Evolutionary conservation across 2,888 invertebrate species (phyloP), one percentile per base, ranked within the genome.

Genomic region (Clepsis dumicolana): DNA sequence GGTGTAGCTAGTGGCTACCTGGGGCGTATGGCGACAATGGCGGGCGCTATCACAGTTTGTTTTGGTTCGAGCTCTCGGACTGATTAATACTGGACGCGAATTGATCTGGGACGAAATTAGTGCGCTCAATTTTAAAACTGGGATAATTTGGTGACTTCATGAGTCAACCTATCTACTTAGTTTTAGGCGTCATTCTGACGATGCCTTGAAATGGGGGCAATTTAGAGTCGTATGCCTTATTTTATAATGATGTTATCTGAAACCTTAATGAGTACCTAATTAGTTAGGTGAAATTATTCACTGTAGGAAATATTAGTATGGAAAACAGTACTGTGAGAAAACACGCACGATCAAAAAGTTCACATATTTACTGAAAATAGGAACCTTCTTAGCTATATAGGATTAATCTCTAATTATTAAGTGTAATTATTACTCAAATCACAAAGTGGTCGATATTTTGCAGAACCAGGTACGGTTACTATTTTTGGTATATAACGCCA

Each of bases 1-100:
- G 60, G 44, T 48, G 38, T n/a, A n/a, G n/a, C n/a, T n/a, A n/a
- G n/a, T n/a, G n/a, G n/a, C 2, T 38, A 38, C 56, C 54, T 32
- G 64, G 63, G 32, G 64, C 64, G 64, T 63, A 61, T 63, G 24
- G 38, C 44, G 4, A 56, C 48, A 50, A 63, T 57, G 35, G n/a
- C n/a, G n/a, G 8, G 1, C 0, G 41, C 62, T 56, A 21, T 38
- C 53, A 12, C 24, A 27, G 24, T 48, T 21, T 29, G 56, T 16
- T 50, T 56, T 54, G 48, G 27, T 56, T 57, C 50, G 25, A 62
- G 62, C 67, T 62, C 41, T 56, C 38, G 38, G 35, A 41, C 48
- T 67, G 38, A 67, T 62, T 56, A 52, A 62, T 41, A 56, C 50
- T 27, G 50, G 38, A 25, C 25, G 21, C 21, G 48, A 12, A 21